Evolutionary conservation across 2,113 vertebrate species (phyloP).

Genomic region (Nothocercus nigrocapillus): DNA sequence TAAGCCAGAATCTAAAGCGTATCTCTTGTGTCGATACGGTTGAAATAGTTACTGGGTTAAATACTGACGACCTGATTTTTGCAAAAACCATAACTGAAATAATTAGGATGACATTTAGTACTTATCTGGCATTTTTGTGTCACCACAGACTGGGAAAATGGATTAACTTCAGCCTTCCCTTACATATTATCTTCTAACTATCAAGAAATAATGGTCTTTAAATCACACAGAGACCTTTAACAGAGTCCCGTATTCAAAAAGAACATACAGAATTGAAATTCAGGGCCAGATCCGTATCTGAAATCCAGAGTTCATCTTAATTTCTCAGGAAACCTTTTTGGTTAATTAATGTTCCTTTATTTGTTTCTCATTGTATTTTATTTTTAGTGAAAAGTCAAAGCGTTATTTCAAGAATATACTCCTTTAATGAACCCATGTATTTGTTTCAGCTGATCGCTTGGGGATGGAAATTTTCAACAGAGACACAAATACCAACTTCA

Average conservation of each 20-base stretch:
- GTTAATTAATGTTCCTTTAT: not conserved
- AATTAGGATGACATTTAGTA: not conserved
- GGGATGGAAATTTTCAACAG: not conserved
- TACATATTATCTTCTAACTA: not conserved
- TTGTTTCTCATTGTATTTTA: not conserved
- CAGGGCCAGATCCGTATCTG: not conserved
- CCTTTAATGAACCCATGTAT: not conserved
- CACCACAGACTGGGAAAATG: not conserved
- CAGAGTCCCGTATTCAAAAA: not conserved
- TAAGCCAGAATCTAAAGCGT: not conserved
- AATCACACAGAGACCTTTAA: not conserved
- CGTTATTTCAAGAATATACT: not conserved
- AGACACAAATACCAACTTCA: not conserved
- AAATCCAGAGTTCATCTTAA: not conserved
- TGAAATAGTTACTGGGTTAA: not conserved
- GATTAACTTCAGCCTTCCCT: not conserved
- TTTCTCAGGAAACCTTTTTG: not conserved
- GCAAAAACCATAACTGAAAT: not conserved
- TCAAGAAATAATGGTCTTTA: not conserved
- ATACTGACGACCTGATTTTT: not conserved
- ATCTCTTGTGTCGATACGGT: not conserved
- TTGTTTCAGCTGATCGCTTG: not conserved
- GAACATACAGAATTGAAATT: rapidly evolving
- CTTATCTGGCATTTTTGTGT: not conserved
- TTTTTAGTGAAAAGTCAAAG: constrained; percentile 4